A percentile compares a stretch with the other conserved stretches of the same genome.
phyloP scores from a whole-genome alignment of 2,797 vertebrate genomes.

The Huso huso region DNA sequence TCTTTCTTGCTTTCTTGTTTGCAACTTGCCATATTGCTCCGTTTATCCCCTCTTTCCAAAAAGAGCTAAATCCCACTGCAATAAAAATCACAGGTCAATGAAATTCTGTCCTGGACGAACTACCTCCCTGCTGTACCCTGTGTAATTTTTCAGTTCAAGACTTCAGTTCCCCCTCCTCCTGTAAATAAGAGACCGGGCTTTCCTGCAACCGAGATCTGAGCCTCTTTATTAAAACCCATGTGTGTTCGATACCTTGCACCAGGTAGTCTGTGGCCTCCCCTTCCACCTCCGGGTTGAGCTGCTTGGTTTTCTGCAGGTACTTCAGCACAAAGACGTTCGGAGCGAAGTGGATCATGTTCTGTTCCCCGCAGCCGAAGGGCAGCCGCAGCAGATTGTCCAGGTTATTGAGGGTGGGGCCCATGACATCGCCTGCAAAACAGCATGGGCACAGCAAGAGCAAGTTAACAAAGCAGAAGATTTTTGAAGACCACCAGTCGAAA shows the following conservation, averaged over 20 bases:
- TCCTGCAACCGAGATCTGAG: too few relatives aligned
- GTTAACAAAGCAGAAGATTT: neutral
- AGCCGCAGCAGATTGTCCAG: conserved; percentile 80
- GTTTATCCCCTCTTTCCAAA: too few relatives aligned
- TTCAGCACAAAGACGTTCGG: conserved; percentile 93
- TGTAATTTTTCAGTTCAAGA: too few relatives aligned
- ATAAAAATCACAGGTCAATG: too few relatives aligned
- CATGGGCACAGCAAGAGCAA: neutral
- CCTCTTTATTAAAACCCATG: neutral
- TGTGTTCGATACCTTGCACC: conserved; percentile 66
- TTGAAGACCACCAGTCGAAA: too few relatives aligned
- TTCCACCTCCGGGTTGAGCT: conserved; percentile 76
- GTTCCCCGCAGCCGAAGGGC: conserved; percentile 90
- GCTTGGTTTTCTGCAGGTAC: conserved; percentile 84
- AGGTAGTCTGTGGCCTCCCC: conserved; percentile 82
- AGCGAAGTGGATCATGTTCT: conserved; percentile 95
- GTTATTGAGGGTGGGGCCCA: conserved; percentile 86
- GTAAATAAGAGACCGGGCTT: too few relatives aligned
- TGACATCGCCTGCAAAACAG: conserved; percentile 72
- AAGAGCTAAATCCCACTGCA: too few relatives aligned
- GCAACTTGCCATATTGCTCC: too few relatives aligned
- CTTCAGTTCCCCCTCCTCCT: too few relatives aligned
- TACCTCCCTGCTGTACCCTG: too few relatives aligned
- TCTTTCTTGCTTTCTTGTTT: too few relatives aligned
- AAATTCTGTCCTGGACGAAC: too few relatives aligned